Conservation (phyloP, 2,888 invertebrate genomes). For the Sarcophaga variegata region DNA sequence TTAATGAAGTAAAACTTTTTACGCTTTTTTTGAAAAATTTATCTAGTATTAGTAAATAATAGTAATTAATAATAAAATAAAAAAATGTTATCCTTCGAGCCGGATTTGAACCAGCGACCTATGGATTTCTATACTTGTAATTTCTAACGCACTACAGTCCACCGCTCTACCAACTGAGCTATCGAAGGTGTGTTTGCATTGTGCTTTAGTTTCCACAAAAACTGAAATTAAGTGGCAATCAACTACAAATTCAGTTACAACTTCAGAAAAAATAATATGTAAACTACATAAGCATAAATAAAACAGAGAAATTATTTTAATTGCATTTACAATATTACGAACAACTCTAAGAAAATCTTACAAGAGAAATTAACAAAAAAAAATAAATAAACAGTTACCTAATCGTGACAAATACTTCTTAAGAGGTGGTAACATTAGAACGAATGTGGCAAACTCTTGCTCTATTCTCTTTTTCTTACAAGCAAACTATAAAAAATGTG, state of each 20-base stretch:
- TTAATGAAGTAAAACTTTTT: no score
- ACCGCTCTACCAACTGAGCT: conserved; percentile 73
- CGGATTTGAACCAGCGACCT: conserved; percentile 88
- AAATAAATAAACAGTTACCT: conserved; percentile 3
- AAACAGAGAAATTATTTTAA: no score
- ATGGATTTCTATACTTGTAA: conserved; percentile 82
- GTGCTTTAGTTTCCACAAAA: background rate
- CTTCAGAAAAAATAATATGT: background rate
- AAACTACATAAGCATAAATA: background rate
- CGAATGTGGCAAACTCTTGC: background rate
- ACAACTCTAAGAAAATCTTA: no score
- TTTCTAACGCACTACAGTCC: conserved; percentile 73
- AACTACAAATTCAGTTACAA: background rate
- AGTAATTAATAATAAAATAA: background rate
- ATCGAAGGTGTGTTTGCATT: conserved; percentile 34
- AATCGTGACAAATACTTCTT: background rate
- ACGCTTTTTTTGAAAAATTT: no score
- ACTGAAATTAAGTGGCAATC: background rate
- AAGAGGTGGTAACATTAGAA: conserved; percentile 28
- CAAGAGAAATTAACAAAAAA: background rate
- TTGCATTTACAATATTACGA: no score
- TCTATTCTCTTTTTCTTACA: no score
- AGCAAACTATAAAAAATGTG: conserved; percentile 29
- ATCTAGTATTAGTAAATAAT: no score
- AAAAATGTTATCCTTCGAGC: conserved; percentile 83